Conservation (phyloP, 2,888 invertebrate genomes). For the Cryptocheilus praepositus region DNA sequence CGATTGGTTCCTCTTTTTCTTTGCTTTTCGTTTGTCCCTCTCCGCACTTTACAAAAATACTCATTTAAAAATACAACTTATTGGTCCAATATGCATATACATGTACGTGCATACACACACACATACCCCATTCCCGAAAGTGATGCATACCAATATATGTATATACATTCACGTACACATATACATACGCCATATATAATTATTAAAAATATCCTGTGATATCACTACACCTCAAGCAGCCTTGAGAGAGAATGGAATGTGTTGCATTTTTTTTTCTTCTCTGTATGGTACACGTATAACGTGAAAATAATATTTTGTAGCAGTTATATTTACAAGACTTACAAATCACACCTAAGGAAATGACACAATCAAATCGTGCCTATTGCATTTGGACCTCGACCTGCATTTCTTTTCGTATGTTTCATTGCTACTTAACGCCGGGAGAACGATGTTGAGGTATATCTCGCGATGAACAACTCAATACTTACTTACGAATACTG, state of each 20-base stretch:
- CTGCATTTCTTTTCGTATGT: not conserved
- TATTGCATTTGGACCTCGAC: constrained; percentile 57
- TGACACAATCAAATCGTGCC: constrained; percentile 66
- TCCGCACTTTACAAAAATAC: constrained; percentile 49
- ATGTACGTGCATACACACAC: constrained; percentile 37
- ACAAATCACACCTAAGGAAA: constrained; percentile 69
- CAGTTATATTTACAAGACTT: constrained; percentile 74
- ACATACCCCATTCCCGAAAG: not conserved
- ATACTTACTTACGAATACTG: too few relatives aligned
- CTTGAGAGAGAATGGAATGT: constrained; percentile 68
- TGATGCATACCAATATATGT: constrained; percentile 17
- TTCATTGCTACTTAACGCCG: too few relatives aligned
- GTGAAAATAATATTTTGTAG: constrained; percentile 67
- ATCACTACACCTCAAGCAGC: constrained; percentile 60
- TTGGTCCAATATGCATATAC: constrained; percentile 40
- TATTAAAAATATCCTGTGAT: constrained; percentile 55
- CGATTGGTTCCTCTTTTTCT: constrained; percentile 1
- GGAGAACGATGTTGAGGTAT: too few relatives aligned
- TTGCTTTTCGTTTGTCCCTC: constrained; percentile 17
- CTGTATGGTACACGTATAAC: constrained; percentile 70
- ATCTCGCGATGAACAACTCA: too few relatives aligned
- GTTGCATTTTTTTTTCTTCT: constrained; percentile 49
- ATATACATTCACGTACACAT: constrained; percentile 42
- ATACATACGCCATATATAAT: constrained; percentile 29
- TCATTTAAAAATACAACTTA: constrained; percentile 44